These are phyloP conservation scores for Ctenomys sociabilis DNA, from an alignment of 2,113 vertebrate species.

Conservation along the genomic window DNA sequence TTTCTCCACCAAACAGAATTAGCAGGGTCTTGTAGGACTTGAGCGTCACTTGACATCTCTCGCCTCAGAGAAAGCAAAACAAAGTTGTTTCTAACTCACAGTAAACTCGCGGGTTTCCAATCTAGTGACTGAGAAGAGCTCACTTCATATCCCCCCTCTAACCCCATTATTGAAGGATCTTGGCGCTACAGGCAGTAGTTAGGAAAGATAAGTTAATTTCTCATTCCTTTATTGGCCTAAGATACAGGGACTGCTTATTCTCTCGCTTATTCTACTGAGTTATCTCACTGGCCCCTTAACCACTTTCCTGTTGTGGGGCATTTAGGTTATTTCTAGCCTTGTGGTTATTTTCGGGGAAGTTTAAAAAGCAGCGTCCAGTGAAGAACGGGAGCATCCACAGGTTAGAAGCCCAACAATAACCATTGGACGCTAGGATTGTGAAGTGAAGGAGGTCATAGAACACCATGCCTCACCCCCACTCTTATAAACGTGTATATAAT, in stretches of 20 bases:
- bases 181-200: neutral
- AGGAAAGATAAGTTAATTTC: slow-evolving; percentile 53
- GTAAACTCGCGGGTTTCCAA: neutral
- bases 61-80: neutral
- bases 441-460: neutral
- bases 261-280: too few species aligned
- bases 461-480: neutral
- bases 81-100: neutral
- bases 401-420: neutral
- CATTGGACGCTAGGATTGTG: neutral
- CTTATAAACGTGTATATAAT: neutral
- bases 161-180: neutral
- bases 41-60: neutral
- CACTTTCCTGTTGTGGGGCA: neutral
- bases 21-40: neutral
- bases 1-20: neutral
- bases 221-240: neutral
- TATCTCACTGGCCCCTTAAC: too few species aligned
- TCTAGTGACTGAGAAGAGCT: neutral
- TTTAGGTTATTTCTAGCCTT: neutral
- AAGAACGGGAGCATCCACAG: neutral
- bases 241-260: slow-evolving; percentile 1
- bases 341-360: neutral
- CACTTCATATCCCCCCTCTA: neutral
- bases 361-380: neutral